Evolutionary conservation across 2,113 vertebrate species (phyloP).

Genomic region (Trachemys scripta): DNA sequence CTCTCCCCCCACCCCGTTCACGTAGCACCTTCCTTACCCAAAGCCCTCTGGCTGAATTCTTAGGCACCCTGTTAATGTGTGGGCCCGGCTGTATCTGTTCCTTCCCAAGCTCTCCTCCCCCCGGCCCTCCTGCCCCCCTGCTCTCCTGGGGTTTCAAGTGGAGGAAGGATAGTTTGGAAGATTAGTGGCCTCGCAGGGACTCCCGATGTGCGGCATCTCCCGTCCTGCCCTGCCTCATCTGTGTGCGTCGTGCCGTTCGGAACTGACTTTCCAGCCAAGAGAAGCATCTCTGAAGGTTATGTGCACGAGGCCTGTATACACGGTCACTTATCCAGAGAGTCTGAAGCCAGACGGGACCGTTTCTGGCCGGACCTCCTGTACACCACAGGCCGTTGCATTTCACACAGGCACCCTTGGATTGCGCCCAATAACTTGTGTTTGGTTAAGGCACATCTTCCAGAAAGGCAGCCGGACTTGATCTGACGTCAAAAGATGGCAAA

Average conservation of each 20-base stretch:
- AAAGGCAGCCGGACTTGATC: neutral
- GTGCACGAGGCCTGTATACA: neutral
- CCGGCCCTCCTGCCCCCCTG: neutral
- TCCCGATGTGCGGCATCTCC: neutral
- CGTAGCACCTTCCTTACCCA: neutral
- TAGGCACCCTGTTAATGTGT: neutral
- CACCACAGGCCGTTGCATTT: neutral
- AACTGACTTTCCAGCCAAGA: neutral
- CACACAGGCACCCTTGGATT: neutral
- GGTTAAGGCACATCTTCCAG: neutral
- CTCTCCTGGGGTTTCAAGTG: neutral
- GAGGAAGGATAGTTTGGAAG: neutral
- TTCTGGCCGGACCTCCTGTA: neutral
- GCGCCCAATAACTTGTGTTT: neutral
- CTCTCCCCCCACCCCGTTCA: neutral
- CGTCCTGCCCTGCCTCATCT: neutral
- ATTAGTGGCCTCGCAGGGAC: neutral
- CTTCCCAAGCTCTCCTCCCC: neutral
- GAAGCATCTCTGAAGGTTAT: neutral
- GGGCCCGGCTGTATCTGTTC: neutral
- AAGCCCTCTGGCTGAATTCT: neutral
- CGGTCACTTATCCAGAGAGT: neutral
- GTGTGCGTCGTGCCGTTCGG: neutral
- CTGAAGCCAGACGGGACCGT: neutral
- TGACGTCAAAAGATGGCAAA: neutral